A percentile compares a stretch with the other conserved stretches of the same genome.
Conservation (phyloP, 2,888 invertebrate species). For the Cyrtodaria siliqua region DNA sequence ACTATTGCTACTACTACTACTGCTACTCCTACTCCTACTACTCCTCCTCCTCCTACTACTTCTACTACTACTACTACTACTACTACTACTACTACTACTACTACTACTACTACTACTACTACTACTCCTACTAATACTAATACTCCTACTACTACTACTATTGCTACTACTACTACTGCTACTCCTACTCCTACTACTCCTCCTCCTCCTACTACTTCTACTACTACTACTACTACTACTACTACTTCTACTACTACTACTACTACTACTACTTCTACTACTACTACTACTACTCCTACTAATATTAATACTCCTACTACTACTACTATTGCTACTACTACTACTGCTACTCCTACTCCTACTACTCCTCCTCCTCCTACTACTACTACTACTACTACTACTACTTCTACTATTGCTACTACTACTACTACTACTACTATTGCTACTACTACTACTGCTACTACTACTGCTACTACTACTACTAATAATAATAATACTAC, state of each 20-base stretch:
- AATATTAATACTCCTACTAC: slow-evolving; percentile 1
- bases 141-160: slow-evolving; percentile 1
- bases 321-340: slow-evolving; percentile 1
- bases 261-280: slow-evolving; percentile 2
- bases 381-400: slow-evolving; percentile 6
- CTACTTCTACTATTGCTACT: background rate
- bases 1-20: background rate
- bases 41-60: background rate
- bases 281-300: slow-evolving; percentile 1
- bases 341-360: background rate
- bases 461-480: slow-evolving; percentile 2
- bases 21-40: slow-evolving; percentile 1
- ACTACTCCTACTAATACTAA: background rate
- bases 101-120: slow-evolving; percentile 5
- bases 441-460: background rate
- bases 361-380: background rate
- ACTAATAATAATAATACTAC: background rate
- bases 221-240: slow-evolving; percentile 3
- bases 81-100: slow-evolving; percentile 3
- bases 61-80: slow-evolving; percentile 7
- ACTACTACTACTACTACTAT: background rate
- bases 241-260: slow-evolving; percentile 7
- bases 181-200: background rate
- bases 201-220: background rate
- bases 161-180: background rate